Conservation (phyloP, 2,888 invertebrate species). For the Laothoe populi region DNA sequence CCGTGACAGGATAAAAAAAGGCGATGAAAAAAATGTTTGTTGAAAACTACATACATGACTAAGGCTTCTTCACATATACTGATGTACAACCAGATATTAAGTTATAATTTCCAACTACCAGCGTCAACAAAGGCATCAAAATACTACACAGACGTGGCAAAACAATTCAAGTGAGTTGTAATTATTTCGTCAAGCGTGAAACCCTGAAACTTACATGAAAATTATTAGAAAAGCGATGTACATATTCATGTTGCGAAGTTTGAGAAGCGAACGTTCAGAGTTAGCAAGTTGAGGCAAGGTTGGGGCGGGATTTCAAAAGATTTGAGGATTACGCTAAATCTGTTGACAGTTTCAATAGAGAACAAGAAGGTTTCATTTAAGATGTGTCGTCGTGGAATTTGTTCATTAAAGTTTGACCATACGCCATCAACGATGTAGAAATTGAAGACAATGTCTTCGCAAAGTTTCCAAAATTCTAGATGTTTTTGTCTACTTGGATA, state of each 20-base stretch:
- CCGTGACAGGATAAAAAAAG: too few relatives aligned
- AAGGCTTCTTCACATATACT: too few relatives aligned
- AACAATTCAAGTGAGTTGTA: constrained; percentile 25
- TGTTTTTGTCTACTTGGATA: neutral
- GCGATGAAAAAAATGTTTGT: too few relatives aligned
- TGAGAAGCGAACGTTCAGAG: constrained; percentile 23
- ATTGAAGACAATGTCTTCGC: neutral
- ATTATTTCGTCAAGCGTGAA: constrained; percentile 30
- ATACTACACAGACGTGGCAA: neutral
- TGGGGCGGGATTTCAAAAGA: constrained; percentile 19
- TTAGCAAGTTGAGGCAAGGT: constrained; percentile 7
- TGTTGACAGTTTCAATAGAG: constrained; percentile 18
- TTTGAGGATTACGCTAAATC: constrained; percentile 22
- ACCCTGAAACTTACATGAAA: constrained; percentile 24
- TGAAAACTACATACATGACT: neutral
- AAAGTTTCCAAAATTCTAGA: neutral
- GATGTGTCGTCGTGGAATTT: constrained; percentile 1
- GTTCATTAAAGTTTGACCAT: constrained; percentile 8
- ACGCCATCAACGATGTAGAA: neutral
- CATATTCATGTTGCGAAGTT: constrained; percentile 26
- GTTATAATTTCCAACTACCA: neutral
- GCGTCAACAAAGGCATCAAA: neutral
- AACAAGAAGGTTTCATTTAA: neutral
- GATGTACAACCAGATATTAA: neutral
- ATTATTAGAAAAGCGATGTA: constrained; percentile 26